Conservation (phyloP, 2,113 vertebrate genomes). For the Podarcis raffonei region DNA sequence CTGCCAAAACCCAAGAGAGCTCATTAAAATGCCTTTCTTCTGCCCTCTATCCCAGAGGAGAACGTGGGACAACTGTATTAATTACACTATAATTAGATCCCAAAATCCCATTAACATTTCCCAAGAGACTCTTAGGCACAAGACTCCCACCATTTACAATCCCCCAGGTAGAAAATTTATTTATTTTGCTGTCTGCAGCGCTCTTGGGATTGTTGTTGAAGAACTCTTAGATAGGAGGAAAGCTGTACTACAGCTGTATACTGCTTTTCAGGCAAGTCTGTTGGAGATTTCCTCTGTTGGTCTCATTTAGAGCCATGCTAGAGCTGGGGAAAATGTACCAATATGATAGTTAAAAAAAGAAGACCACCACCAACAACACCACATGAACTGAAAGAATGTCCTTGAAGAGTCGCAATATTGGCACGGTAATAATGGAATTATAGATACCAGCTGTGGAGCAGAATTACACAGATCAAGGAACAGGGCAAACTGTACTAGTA, state of each 20-base stretch:
- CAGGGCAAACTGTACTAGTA: neutral
- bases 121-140: conserved; percentile 15
- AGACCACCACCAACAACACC: neutral
- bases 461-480: neutral
- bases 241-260: conserved; percentile 39
- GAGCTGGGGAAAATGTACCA: neutral
- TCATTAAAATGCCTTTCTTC: conserved; percentile 52
- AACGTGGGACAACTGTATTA: conserved; percentile 45
- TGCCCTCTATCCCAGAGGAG: conserved; percentile 36
- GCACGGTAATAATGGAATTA: neutral
- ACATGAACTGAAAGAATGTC: neutral
- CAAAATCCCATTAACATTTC: conserved; percentile 46
- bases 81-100: conserved; percentile 48
- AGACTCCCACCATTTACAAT: conserved; percentile 18
- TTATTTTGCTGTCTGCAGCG: conserved; percentile 38
- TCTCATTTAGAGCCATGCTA: conserved; percentile 41
- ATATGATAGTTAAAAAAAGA: conserved; percentile 33
- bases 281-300: conserved; percentile 29
- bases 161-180: conserved; percentile 3
- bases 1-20: conserved; percentile 37
- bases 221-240: neutral
- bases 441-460: neutral
- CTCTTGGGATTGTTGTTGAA: conserved; percentile 25
- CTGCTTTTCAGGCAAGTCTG: conserved; percentile 34
- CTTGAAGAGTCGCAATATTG: conserved; percentile 25